Conservation (phyloP, 2,797 vertebrate species). For the Darevskia mixta region DNA sequence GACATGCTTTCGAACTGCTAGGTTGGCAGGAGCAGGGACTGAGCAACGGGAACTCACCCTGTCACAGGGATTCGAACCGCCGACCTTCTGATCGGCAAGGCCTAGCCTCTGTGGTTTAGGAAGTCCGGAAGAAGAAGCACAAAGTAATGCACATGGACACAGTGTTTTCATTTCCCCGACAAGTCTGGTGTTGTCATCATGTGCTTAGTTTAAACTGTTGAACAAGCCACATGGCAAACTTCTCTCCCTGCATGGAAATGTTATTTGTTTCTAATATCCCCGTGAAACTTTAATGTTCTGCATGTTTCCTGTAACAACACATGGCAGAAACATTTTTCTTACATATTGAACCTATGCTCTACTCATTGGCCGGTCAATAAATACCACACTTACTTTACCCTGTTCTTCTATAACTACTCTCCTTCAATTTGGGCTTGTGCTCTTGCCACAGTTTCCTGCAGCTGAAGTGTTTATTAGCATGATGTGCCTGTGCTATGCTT, state of each 20-base stretch:
- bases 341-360: conserved; percentile 52
- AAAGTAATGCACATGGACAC: background rate
- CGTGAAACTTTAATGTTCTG: conserved; percentile 36
- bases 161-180: background rate
- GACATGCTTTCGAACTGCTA: no score
- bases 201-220: accelerated
- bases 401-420: conserved; percentile 50
- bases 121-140: background rate
- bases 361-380: conserved; percentile 18
- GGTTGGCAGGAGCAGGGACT: no score
- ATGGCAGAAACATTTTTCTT: conserved; percentile 62
- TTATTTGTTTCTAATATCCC: conserved; percentile 18
- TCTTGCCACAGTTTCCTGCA: conserved; percentile 35
- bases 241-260: background rate
- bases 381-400: conserved; percentile 43
- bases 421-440: background rate
- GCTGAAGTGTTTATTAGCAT: conserved; percentile 23
- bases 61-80: no score
- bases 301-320: conserved; percentile 55
- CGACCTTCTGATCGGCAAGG: no score
- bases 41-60: no score
- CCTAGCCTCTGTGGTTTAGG: background rate
- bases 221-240: background rate
- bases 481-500: background rate
- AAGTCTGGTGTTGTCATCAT: accelerated